phyloP scores from a whole-genome alignment of 2,113 vertebrate species.

The Aphyosemion australe region DNA sequence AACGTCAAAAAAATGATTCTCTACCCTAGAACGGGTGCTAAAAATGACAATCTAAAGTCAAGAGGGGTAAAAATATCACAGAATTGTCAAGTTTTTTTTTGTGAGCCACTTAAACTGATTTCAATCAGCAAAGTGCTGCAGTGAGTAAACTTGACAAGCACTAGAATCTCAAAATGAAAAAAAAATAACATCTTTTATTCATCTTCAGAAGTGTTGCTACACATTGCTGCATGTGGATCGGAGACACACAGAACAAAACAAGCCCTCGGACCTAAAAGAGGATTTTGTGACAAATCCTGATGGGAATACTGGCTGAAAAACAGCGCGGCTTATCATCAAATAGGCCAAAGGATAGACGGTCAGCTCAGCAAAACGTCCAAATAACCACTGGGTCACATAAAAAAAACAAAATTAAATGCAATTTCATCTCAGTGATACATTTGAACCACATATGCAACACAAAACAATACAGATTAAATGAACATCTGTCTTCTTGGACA shows the following conservation, averaged over 20 bases:
- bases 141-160: conserved; percentile 3
- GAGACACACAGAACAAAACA: not conserved
- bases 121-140: not conserved
- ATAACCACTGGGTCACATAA: conserved; percentile 9
- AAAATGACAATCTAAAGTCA: not conserved
- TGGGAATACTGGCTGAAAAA: conserved; percentile 46
- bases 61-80: not conserved
- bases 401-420: conserved; percentile 12
- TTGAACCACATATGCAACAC: not conserved
- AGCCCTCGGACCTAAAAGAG: conserved; percentile 38
- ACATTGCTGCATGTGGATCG: not conserved
- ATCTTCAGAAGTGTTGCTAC: conserved; percentile 9
- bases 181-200: not conserved
- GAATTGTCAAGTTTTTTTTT: not conserved
- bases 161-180: conserved; percentile 7
- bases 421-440: not conserved
- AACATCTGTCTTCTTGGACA: conserved; percentile 1
- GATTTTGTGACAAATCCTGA: conserved; percentile 61
- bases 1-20: not conserved
- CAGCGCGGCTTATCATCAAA: conserved; percentile 53
- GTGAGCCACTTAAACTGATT: conserved; percentile 12
- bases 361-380: conserved; percentile 21
- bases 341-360: conserved; percentile 35
- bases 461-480: not conserved
- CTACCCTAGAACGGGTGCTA: not conserved